Evolutionary conservation across 2,113 vertebrate genomes (phyloP).

Genomic region (Pachycephala philippinensis): DNA sequence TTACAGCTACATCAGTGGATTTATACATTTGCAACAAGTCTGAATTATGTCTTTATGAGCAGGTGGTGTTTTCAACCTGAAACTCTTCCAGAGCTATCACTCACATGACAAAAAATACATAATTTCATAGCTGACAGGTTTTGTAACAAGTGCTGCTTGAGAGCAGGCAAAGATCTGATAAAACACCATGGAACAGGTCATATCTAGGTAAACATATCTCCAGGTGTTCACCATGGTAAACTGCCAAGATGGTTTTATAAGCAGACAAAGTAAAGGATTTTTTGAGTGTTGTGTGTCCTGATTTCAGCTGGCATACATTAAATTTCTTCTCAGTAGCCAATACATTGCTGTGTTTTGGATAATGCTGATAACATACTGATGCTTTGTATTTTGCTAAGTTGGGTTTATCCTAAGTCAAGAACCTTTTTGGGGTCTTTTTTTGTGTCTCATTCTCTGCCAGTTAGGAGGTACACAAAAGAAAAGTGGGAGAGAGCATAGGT

Average conservation of each 20-base stretch:
- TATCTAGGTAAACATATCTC: not conserved
- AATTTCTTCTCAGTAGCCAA: not conserved
- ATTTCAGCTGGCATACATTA: not conserved
- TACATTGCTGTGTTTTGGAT: not conserved
- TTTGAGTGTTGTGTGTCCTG: not conserved
- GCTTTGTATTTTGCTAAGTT: fast-evolving
- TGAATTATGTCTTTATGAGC: not conserved
- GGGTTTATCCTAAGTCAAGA: not conserved
- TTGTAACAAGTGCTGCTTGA: not conserved
- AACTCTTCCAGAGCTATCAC: not conserved
- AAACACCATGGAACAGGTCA: not conserved
- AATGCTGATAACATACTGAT: not conserved
- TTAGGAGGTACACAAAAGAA: not conserved
- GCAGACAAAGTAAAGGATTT: not conserved
- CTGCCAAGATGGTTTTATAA: not conserved
- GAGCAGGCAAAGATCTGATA: not conserved
- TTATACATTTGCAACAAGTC: not conserved
- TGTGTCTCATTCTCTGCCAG: not conserved
- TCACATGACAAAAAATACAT: not conserved
- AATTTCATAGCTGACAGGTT: not conserved
- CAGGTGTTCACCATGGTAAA: not conserved
- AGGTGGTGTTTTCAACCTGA: slow-evolving; percentile 1
- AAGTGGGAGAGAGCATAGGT: not conserved
- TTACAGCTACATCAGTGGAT: not conserved
- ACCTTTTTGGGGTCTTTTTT: not conserved